These are phyloP conservation scores for Poecilia velifera DNA, from an alignment of 2,797 vertebrate species.

Conservation along the genomic window DNA sequence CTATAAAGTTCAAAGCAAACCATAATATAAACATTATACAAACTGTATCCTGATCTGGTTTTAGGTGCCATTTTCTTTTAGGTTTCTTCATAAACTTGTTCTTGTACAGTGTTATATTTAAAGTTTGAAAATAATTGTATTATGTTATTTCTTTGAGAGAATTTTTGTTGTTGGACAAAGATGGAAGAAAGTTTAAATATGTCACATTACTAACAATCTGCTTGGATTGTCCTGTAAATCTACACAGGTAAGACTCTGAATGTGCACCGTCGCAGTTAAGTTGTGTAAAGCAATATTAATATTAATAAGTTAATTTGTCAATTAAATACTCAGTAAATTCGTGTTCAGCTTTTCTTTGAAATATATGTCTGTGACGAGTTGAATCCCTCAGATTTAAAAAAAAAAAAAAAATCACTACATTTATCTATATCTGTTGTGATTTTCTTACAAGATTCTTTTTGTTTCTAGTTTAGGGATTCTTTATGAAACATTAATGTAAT, in stretches of 20 bases:
- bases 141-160: neutral
- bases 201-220: slow-evolving; percentile 38
- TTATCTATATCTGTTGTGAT: neutral
- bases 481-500: neutral
- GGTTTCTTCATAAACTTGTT: neutral
- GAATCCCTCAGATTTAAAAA: neutral
- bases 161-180: neutral
- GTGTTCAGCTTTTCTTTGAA: neutral
- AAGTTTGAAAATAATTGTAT: neutral
- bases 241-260: slow-evolving; percentile 63
- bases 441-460: neutral
- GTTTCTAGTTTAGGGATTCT: neutral
- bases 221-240: slow-evolving; percentile 40
- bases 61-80: neutral
- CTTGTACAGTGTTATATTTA: neutral
- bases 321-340: neutral
- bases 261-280: slow-evolving; percentile 8
- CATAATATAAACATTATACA: too few species aligned
- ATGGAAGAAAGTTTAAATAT: slow-evolving; percentile 3
- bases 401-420: neutral
- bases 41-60: neutral
- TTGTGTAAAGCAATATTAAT: neutral
- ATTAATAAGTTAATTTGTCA: neutral
- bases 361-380: neutral
- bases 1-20: neutral